Evolutionary conservation across 2,797 vertebrate genomes (phyloP), one percentile per base, ranked within the genome.

Genomic region (Anguilla obscura): DNA sequence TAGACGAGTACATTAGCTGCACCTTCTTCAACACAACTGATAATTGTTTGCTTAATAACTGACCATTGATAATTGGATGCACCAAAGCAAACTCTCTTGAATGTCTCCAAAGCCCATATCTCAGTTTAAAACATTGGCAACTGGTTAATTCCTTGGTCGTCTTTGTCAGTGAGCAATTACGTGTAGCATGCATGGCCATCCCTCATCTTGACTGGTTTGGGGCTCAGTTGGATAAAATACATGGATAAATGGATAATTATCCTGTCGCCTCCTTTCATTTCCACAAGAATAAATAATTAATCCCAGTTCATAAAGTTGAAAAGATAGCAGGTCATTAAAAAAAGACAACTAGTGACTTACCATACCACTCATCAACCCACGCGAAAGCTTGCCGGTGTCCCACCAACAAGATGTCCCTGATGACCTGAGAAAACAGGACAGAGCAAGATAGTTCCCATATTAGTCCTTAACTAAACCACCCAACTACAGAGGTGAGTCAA

Each of bases 321-420:
- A 66, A 2, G 18, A 54, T 27, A 85, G 10, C 6, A 12, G 27
- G 18, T 30, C 6, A 85, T 36, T 33, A 18, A 82, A 83, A 83
- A 18, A 5, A 84, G 16, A 87, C 5, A 60, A 16, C 10, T 69
- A 33, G 33, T 12, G 6, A 94, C 96, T 95, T 92, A 96, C 96
- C 93, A 1, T 93, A 95, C 95, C 96, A 96, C 89, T 96, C 96
- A 14, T 96, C 96, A 90, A 96, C 92, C 96, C 96, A 96, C 27
- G 95, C 92, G 0, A 96, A 96, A 0, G 96, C 95, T 90, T 96
- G 96, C 21, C 94, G 92, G 90, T 96, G 95, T 52, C 95, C 96
- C 0, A 96, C 94, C 88, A 96, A 91, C 87, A 96, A 90, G 88
- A 96, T 93, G 79, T 96, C 96, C 84, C 94, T 93, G 88, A 96